phyloP scores from a whole-genome alignment of 2,888 invertebrate species.

The Rugalucina vietnamica region DNA sequence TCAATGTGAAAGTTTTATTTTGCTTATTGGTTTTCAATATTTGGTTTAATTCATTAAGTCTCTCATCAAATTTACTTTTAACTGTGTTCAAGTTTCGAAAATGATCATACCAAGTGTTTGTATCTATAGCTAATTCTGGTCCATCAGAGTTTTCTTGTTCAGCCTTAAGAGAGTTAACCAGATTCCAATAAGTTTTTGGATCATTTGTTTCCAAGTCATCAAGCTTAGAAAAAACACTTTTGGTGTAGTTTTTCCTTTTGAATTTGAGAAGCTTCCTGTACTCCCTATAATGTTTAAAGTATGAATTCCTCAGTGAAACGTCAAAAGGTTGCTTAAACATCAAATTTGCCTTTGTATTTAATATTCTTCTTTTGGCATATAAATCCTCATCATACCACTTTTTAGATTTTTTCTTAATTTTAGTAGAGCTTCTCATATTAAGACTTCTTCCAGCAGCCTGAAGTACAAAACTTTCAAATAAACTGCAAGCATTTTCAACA shows the following conservation, averaged over 20 bases:
- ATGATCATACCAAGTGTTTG: neutral
- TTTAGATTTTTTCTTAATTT: neutral
- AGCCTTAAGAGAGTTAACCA: neutral
- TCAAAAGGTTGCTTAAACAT: slow-evolving; percentile 3
- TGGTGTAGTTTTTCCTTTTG: slow-evolving; percentile 5
- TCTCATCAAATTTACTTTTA: neutral
- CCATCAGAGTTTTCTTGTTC: neutral
- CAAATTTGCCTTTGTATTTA: slow-evolving; percentile 3
- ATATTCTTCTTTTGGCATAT: neutral
- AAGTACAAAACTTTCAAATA: too few species aligned
- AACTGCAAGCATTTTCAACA: too few species aligned
- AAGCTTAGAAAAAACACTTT: neutral
- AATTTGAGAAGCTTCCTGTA: neutral
- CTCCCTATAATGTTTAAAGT: slow-evolving; percentile 3
- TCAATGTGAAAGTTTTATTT: neutral
- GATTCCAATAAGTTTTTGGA: too few species aligned
- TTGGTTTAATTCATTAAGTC: neutral
- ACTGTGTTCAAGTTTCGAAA: neutral
- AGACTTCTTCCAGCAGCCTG: neutral
- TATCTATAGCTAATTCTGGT: neutral
- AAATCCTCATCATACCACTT: slow-evolving; percentile 9
- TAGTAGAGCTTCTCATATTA: neutral
- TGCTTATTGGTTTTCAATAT: neutral
- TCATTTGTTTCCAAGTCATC: neutral
- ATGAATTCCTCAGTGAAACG: neutral